Evolutionary conservation across 1,140 invertebrate species (phyloP).

Genomic region (Formica selysi): DNA sequence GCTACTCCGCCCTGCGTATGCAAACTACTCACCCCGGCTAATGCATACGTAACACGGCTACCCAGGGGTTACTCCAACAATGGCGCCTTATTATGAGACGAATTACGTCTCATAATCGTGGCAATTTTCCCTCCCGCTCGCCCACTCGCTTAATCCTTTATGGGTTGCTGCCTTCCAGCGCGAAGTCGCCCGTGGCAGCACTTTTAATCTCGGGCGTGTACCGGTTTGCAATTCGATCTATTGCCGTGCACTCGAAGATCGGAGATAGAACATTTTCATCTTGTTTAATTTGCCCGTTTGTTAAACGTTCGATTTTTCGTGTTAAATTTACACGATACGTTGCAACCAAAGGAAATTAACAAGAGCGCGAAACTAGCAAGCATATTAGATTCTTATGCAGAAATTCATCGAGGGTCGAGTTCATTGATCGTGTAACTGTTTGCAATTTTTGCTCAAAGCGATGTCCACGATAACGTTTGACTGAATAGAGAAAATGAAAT

Average conservation of each 20-base stretch:
- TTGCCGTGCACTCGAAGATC: neutral
- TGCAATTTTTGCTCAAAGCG: neutral
- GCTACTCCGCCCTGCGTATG: slow-evolving; percentile 47
- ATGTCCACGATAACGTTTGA: neutral
- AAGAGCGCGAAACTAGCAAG: neutral
- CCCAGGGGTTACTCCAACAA: slow-evolving; percentile 47
- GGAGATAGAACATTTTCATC: neutral
- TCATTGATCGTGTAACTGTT: neutral
- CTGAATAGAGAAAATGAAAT: slow-evolving; percentile 7
- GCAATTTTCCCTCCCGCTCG: neutral
- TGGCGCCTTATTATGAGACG: slow-evolving; percentile 56
- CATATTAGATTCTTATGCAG: neutral
- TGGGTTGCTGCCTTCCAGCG: slow-evolving; percentile 15
- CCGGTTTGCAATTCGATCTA: slow-evolving; percentile 9
- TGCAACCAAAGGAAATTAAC: slow-evolving; percentile 5
- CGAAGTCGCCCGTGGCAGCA: slow-evolving; percentile 32
- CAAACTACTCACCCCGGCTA: slow-evolving; percentile 41
- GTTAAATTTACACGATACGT: neutral
- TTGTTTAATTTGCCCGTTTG: neutral
- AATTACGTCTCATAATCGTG: slow-evolving; percentile 48
- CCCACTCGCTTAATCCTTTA: slow-evolving; percentile 19
- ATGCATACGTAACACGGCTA: slow-evolving; percentile 49
- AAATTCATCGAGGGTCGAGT: neutral
- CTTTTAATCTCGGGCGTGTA: slow-evolving; percentile 29
- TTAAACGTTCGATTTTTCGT: neutral